A percentile compares a stretch with the other conserved stretches of the same genome.
These are phyloP conservation scores for Steatocranus sp. DNA, from an alignment of 2,797 vertebrate genomes.

Conservation along the genomic window DNA sequence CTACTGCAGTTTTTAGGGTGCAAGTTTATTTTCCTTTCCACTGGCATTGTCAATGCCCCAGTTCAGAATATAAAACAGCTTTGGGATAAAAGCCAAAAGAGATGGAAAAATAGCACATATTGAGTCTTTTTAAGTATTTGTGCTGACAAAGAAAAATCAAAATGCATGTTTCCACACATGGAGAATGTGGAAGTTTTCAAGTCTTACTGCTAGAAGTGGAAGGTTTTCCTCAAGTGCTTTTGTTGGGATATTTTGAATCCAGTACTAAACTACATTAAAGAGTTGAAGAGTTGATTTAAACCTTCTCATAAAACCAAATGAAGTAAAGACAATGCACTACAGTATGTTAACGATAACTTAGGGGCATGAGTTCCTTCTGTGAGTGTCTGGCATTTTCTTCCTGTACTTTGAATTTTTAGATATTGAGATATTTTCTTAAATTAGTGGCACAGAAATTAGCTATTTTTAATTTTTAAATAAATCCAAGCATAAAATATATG, in stretches of 20 bases:
- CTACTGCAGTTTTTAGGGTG: not conserved
- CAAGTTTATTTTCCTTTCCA: not conserved
- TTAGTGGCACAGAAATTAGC: not conserved
- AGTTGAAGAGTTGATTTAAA: not conserved
- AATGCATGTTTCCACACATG: not conserved
- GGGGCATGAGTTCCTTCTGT: not conserved
- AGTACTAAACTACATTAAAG: not conserved
- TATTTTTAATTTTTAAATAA: not conserved
- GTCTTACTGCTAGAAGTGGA: not conserved
- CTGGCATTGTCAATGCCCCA: not conserved
- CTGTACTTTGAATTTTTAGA: not conserved
- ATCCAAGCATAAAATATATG: not conserved
- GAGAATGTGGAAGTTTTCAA: not conserved
- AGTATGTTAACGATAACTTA: not conserved
- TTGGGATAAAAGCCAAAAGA: not conserved
- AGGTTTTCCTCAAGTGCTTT: not conserved
- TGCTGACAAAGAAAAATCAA: constrained; percentile 5
- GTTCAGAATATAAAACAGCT: not conserved
- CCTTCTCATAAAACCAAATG: not conserved
- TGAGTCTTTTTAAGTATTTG: not conserved
- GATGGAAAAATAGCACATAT: not conserved
- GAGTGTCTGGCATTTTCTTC: not conserved
- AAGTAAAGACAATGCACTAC: not conserved
- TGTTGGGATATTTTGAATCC: not conserved
- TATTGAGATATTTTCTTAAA: not conserved